phyloP scores from a whole-genome alignment of 1,140 invertebrate species.

The Euura lappo region DNA sequence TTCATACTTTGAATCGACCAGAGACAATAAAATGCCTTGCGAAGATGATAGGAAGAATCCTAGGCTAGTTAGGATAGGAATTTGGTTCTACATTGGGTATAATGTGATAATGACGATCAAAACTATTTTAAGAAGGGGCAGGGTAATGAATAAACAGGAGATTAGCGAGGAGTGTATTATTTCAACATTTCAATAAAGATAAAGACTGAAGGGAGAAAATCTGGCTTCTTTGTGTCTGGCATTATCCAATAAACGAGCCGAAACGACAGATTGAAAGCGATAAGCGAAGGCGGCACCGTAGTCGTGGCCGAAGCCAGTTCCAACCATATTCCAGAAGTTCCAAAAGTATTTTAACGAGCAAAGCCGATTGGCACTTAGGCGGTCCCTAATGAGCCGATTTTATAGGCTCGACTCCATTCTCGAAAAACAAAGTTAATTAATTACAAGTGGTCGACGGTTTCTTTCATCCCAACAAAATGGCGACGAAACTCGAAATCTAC shows the following conservation, averaged over 20 bases:
- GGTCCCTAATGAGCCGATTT: constrained; percentile 43
- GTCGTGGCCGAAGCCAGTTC: not conserved
- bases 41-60: not conserved
- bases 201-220: not conserved
- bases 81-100: not conserved
- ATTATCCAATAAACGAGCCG: constrained; percentile 1
- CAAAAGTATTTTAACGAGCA: constrained; percentile 35
- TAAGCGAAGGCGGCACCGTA: not conserved
- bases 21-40: too few relatives aligned
- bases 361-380: constrained; percentile 35
- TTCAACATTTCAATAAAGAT: constrained; percentile 6
- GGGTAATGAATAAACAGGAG: too few relatives aligned
- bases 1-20: not conserved
- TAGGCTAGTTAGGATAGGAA: not conserved
- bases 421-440: constrained; percentile 40
- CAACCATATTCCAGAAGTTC: constrained; percentile 2
- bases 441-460: constrained; percentile 25
- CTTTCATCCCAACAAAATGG: constrained; percentile 34
- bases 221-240: constrained; percentile 4
- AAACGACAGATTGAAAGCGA: constrained; percentile 7
- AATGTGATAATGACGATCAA: not conserved
- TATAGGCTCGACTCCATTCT: constrained; percentile 31
- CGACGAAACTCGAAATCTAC: not conserved
- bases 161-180: not conserved
- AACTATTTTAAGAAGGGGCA: not conserved